Percentiles rank a stretch among this genome's conserved stretches.
These are phyloP conservation scores for Actinopyga echinites DNA, from an alignment of 53 echinoderm and acorn worm species.

Conservation along the genomic window DNA sequence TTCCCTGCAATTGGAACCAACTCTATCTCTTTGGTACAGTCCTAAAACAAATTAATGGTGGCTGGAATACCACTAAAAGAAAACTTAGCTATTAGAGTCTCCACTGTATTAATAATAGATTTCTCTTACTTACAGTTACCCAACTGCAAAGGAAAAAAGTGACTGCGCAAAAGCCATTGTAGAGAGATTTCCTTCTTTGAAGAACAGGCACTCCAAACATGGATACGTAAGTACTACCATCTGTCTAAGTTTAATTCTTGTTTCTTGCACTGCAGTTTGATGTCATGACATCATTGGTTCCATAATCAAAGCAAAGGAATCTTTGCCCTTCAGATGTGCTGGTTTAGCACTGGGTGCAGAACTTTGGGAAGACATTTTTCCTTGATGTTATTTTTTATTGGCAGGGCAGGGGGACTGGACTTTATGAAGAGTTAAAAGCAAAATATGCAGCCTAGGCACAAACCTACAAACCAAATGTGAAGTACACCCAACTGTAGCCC, in stretches of 20 bases:
- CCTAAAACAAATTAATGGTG: too few relatives aligned
- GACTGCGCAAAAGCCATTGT: neutral
- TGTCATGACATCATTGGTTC: neutral
- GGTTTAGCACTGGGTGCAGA: neutral
- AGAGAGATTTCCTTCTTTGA: constrained; percentile 19
- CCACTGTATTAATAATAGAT: neutral
- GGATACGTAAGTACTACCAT: constrained; percentile 9
- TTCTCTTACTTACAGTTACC: neutral
- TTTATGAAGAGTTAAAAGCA: too few relatives aligned
- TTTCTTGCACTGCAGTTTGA: neutral
- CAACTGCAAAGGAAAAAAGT: neutral
- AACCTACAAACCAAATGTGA: too few relatives aligned
- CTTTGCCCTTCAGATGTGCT: neutral
- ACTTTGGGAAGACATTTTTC: neutral
- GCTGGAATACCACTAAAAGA: too few relatives aligned
- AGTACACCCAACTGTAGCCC: too few relatives aligned
- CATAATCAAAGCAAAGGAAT: constrained; percentile 5
- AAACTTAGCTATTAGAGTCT: too few relatives aligned
- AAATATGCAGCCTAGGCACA: too few relatives aligned
- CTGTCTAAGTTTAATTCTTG: neutral
- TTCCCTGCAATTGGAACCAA: neutral
- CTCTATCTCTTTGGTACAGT: neutral
- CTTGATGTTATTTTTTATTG: neutral
- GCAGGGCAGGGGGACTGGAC: too few relatives aligned
- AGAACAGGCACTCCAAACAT: neutral